Evolutionary conservation across 2,888 invertebrate genomes (phyloP), one percentile per base, ranked within the genome.

Genomic region (Himalopsyche japonica): DNA sequence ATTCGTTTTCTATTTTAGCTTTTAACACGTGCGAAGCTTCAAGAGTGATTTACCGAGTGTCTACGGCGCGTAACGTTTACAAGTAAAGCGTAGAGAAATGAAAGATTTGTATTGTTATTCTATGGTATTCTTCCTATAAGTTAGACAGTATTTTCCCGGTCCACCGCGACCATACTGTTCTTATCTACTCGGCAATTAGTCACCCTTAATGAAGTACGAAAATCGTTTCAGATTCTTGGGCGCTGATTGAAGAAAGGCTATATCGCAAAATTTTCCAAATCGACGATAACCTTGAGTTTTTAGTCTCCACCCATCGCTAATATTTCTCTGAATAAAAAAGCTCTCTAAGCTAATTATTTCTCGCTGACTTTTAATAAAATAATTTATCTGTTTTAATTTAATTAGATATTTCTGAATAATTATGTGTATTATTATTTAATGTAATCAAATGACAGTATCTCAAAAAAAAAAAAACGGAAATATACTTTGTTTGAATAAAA

Each of bases 161-260:
- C 77, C 49, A 30, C 48, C 77, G 47, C 57, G 37, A 79, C 64
- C 80, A 70, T 76, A 80, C 49, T 34, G 79, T 78, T 81, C 81
- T 84, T 85, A 85, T 85, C 83, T 85, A 32, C 30, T 30, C 57
- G 79, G 86, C 83, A 84, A 86, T 86, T 86, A 86, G 86, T 86
- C 86, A 86, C 84, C 82, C 85, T 77, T 85, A 85, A 85, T 81
- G 85, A 85, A 85, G 85, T 82, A 30, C 64, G 78, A 78, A 43
- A 78, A 34, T 37, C 49, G 80, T 43, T 81, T 37, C 49, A 81
- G 81, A 49, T 24, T 84, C 76, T 77, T 81, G 77, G 77, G 76
- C 30, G 30, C 18, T 30, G 76, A 32, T 76, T 34, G 30, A 20
- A 27, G 30, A 57, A 57, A 57, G 57, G 24, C 57, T 20, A 24